Percentiles rank a stretch among this genome's conserved stretches.
phyloP scores from a whole-genome alignment of 2,113 vertebrate species.

The Procapra przewalskii region DNA sequence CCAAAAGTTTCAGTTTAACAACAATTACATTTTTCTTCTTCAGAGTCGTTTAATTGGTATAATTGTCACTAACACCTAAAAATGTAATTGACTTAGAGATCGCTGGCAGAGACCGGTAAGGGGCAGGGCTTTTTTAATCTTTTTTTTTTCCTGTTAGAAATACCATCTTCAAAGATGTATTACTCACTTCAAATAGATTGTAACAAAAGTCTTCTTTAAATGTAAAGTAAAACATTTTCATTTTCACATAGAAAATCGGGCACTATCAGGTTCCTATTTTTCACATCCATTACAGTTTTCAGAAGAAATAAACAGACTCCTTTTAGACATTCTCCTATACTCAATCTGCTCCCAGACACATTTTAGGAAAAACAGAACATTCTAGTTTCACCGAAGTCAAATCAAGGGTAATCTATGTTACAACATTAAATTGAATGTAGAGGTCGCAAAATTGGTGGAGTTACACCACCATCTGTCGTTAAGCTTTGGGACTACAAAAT shows the following conservation, averaged over 20 bases:
- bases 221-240: conserved; percentile 69
- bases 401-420: conserved; percentile 68
- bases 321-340: conserved; percentile 4
- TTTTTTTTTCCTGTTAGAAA: conserved; percentile 37
- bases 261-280: conserved; percentile 40
- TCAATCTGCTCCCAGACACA: conserved; percentile 30
- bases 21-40: background rate
- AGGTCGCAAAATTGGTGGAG: conserved; percentile 81
- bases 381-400: conserved; percentile 73
- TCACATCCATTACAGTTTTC: conserved; percentile 56
- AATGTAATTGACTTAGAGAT: background rate
- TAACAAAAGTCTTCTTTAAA: conserved; percentile 68
- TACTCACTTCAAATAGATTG: conserved; percentile 61
- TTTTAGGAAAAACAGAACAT: conserved; percentile 62
- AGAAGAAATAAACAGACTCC: conserved; percentile 55
- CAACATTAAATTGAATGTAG: conserved; percentile 71
- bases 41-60: background rate
- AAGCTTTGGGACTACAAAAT: conserved; percentile 85
- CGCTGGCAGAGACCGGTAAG: background rate
- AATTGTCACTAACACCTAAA: background rate
- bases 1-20: conserved; percentile 33
- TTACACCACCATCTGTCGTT: conserved; percentile 89
- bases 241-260: conserved; percentile 9
- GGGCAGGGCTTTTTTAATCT: background rate
- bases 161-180: conserved; percentile 50